Conservation (phyloP, 2,888 invertebrate species). For the Temnothorax ravouxi region DNA sequence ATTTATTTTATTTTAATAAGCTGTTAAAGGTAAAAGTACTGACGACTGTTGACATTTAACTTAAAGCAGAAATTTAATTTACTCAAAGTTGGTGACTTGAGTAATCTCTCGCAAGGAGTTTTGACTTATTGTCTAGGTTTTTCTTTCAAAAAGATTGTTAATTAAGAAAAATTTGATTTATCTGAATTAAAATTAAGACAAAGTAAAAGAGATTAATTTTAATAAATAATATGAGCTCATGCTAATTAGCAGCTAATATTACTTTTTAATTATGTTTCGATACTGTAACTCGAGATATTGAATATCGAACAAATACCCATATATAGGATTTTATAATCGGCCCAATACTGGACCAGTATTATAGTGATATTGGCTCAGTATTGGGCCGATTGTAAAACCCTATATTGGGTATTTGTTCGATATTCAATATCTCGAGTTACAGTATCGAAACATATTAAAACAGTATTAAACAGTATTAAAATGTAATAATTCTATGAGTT, state of each 20-base stretch:
- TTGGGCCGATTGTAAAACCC: too few species aligned
- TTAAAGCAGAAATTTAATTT: constrained; percentile 71
- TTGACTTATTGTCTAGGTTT: background rate
- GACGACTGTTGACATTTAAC: constrained; percentile 50
- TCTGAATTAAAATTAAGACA: constrained; percentile 2
- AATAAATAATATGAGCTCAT: background rate
- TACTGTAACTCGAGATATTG: background rate
- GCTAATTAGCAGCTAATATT: background rate
- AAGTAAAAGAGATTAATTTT: background rate
- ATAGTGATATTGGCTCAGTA: too few species aligned
- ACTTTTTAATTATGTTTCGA: background rate
- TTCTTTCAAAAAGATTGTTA: background rate
- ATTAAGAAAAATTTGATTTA: background rate
- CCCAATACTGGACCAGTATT: too few species aligned
- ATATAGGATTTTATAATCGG: background rate
- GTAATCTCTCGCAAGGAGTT: constrained; percentile 55
- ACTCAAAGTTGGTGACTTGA: constrained; percentile 62
- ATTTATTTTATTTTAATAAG: constrained; percentile 52
- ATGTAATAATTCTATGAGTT: background rate
- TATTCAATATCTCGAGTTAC: too few species aligned
- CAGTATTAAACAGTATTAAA: too few species aligned
- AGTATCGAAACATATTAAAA: too few species aligned
- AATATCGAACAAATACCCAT: background rate
- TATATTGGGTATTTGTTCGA: background rate
- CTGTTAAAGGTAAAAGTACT: constrained; percentile 40